A percentile compares a stretch with the other conserved stretches of the same genome.
Conservation (phyloP, 2,113 vertebrate species). For the Gyps fulvus region DNA sequence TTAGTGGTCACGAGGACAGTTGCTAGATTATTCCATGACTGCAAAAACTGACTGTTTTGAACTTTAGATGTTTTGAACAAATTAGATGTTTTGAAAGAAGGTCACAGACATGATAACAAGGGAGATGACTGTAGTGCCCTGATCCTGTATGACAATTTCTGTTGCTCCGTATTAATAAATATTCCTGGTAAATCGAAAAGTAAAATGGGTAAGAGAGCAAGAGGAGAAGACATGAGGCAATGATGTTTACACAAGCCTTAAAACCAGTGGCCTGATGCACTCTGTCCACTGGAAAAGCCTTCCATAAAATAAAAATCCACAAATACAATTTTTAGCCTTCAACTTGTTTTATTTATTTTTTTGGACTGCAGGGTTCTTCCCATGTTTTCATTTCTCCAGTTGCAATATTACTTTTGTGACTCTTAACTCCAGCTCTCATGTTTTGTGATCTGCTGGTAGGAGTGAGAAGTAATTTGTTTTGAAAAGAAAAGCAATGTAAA, state of each 20-base stretch:
- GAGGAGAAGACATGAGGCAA: background rate
- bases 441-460: background rate
- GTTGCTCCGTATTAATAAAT: background rate
- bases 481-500: background rate
- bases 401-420: background rate
- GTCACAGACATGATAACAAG: background rate
- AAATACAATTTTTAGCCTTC: background rate
- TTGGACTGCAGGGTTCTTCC: background rate
- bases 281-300: background rate
- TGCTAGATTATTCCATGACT: background rate
- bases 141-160: background rate
- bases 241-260: background rate
- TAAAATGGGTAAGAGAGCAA: background rate
- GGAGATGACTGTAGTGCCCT: background rate
- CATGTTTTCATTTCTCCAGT: background rate
- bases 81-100: background rate
- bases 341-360: background rate
- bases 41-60: background rate
- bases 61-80: background rate
- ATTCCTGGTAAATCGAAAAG: background rate
- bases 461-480: constrained; percentile 18
- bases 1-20: background rate
- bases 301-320: background rate
- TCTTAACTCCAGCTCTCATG: background rate
- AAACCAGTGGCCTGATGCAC: background rate